Percentiles rank a stretch among this genome's conserved stretches.
Evolutionary conservation across 1,140 invertebrate genomes (phyloP).

Genomic region (Magallana gigas): DNA sequence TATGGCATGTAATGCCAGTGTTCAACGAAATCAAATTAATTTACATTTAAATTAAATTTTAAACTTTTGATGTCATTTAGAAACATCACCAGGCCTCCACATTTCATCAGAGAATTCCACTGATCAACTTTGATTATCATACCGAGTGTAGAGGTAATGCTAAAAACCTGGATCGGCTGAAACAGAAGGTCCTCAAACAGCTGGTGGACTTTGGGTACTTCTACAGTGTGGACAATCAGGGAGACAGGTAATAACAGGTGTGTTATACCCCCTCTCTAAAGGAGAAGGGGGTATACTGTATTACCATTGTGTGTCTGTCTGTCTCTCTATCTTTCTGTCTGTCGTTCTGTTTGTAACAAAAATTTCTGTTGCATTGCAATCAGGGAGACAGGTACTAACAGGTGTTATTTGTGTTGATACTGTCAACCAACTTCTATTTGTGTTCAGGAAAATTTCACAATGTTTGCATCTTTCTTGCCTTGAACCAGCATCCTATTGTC

Average conservation of each 20-base stretch:
- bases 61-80: slow-evolving; percentile 75
- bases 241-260: not conserved
- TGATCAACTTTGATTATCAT: slow-evolving; percentile 95
- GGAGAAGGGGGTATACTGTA: too few species aligned
- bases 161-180: slow-evolving; percentile 88
- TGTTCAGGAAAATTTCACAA: too few species aligned
- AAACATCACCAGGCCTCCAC: slow-evolving; percentile 90
- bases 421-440: not conserved
- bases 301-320: too few species aligned
- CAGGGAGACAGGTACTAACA: not conserved
- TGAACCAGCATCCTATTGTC: too few species aligned
- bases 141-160: slow-evolving; percentile 89
- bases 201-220: slow-evolving; percentile 87
- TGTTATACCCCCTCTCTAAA: too few species aligned
- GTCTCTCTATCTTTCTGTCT: too few species aligned
- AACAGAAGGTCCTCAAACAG: slow-evolving; percentile 87
- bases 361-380: too few species aligned
- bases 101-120: slow-evolving; percentile 86
- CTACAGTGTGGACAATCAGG: slow-evolving; percentile 80
- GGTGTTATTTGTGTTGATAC: not conserved
- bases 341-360: too few species aligned
- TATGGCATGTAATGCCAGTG: too few species aligned
- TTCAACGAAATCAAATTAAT: too few species aligned
- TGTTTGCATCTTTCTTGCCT: too few species aligned
- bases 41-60: too few species aligned